A percentile compares a stretch with the other conserved stretches of the same genome.
Conservation (phyloP, 2,113 vertebrate species). For the Bucco capensis region DNA sequence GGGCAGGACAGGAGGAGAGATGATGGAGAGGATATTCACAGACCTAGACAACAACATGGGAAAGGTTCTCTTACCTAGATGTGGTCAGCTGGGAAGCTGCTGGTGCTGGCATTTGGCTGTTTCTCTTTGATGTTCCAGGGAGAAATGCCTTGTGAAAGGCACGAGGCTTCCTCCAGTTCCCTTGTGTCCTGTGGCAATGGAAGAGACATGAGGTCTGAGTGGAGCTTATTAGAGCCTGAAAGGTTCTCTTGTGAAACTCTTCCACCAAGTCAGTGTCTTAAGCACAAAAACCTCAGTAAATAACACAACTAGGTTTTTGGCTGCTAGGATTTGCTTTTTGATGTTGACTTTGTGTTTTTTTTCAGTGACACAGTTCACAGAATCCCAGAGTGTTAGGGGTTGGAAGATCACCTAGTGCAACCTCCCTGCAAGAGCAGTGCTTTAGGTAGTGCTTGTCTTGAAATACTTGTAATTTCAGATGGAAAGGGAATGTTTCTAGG, state of each 20-base stretch:
- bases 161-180: slow-evolving; percentile 35
- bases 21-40: neutral
- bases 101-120: slow-evolving; percentile 39
- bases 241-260: neutral
- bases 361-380: neutral
- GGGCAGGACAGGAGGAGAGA: neutral
- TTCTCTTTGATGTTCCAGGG: slow-evolving; percentile 19
- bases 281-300: neutral
- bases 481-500: neutral
- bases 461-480: neutral
- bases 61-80: too few relatives aligned
- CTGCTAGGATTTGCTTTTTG: neutral
- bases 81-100: neutral
- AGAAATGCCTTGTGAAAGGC: slow-evolving; percentile 54
- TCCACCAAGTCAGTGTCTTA: neutral
- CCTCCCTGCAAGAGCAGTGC: too few relatives aligned
- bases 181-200: neutral
- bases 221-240: neutral
- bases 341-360: neutral
- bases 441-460: neutral
- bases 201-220: neutral
- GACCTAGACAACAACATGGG: neutral
- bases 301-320: neutral
- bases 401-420: too few relatives aligned
- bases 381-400: too few relatives aligned